Evolutionary conservation across 2,888 invertebrate species (phyloP), one percentile per base, ranked within the genome.

Genomic region (Zootermopsis nevadensis): DNA sequence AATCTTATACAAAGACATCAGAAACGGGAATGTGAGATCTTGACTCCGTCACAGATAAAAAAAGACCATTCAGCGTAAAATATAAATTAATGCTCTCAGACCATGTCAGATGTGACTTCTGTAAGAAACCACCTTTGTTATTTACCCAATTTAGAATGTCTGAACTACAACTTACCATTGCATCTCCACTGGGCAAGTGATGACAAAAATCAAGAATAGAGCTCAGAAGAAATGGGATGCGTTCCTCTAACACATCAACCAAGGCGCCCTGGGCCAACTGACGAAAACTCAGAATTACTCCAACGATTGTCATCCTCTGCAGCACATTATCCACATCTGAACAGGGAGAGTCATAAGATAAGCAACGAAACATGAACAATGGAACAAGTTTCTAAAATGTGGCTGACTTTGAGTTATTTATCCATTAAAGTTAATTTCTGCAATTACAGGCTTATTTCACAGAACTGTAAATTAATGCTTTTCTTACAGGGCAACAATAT

Each of bases 291-390:
- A 99, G 91, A 86, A 99, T 98, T 0, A 99, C 99, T 7, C 99
- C 99, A 86, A 99, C 97, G 85, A 99, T 99, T 42, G 98, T 98
- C 95, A 99, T 98, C 86, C 99, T 92, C 89, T 99, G 97, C 80
- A 99, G 90, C 6, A 99, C 97, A 88, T 97, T 98, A 88, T 99
- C 99, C 0, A 98, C 98, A 88, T 97, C 92, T 92, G 88, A 33
- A 87, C 85, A 84, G 60, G 60, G 60, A 55, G 24, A 60, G 48
- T n/a, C n/a, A 27, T n/a, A n/a, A 60, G 2, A 27, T n/a, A 60
- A 19, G 48, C 15, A 19, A 15, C 3, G 3, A 48, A 48, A 48
- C 19, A 19, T 48, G 15, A 48, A 48, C 19, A 15, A 48, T 27
- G n/a, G 10, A 27, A 60, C 6, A 60, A n/a, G 19, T 48, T 15